Conservation (phyloP, 2,113 vertebrate genomes). For the Oncorhynchus gorbuscha region DNA sequence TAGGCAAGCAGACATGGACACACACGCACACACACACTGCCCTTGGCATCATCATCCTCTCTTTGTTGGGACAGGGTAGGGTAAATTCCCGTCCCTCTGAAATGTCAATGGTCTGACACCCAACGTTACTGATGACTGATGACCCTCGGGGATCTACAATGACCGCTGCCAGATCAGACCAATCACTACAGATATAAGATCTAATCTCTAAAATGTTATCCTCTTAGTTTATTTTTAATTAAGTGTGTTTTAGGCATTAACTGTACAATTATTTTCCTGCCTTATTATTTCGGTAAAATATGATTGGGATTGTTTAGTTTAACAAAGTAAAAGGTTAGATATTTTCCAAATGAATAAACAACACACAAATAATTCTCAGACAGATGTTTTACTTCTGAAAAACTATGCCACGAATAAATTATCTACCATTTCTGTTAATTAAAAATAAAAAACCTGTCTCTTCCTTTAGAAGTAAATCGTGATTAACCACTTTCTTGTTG, state of each 20-base stretch:
- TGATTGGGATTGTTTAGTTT: too few species aligned
- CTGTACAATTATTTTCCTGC: neutral
- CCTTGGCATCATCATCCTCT: too few species aligned
- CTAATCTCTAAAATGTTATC: neutral
- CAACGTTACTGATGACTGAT: constrained; percentile 39
- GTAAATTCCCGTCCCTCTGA: neutral
- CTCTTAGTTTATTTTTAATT: neutral
- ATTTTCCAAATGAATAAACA: too few species aligned
- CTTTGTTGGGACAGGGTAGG: constrained; percentile 5
- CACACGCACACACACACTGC: neutral
- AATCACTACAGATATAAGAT: neutral
- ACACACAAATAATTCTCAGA: too few species aligned
- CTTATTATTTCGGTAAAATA: too few species aligned
- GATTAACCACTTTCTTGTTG: too few species aligned
- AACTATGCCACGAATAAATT: too few species aligned
- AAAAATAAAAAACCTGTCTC: too few species aligned
- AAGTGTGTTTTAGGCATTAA: neutral
- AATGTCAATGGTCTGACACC: constrained; percentile 19
- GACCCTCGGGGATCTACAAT: constrained; percentile 3
- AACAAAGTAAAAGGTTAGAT: too few species aligned
- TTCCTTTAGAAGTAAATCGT: too few species aligned
- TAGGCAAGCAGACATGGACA: neutral
- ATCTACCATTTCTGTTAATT: too few species aligned
- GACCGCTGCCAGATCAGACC: neutral
- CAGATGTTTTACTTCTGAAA: too few species aligned